These are phyloP conservation scores for Eupeodes corollae DNA, from an alignment of 1,140 invertebrate species.

Conservation along the genomic window DNA sequence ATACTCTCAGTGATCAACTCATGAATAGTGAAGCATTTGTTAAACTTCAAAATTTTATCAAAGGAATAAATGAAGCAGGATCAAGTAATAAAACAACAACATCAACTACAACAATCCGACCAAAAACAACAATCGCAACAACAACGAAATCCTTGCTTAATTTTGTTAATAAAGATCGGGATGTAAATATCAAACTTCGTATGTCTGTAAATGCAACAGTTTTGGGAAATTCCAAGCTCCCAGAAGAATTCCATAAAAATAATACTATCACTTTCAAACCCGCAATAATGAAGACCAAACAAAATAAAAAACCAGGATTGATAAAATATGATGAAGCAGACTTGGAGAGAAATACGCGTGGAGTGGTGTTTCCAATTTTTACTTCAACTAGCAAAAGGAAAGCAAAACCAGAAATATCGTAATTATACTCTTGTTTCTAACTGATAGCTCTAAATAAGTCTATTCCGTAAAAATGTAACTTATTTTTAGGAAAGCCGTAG, in stretches of 20 bases:
- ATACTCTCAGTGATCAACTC: conserved; percentile 3
- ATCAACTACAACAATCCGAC: conserved; percentile 4
- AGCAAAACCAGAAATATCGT: no score
- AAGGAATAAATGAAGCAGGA: neutral
- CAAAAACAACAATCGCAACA: conserved; percentile 3
- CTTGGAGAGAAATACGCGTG: neutral
- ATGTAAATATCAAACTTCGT: conserved; percentile 18
- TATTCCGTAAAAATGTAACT: no score
- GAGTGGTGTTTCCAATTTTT: neutral
- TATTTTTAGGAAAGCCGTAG: no score
- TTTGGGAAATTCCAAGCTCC: conserved; percentile 15
- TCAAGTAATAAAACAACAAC: neutral
- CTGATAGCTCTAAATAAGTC: no score
- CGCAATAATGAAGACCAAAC: neutral
- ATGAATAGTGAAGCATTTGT: conserved; percentile 5
- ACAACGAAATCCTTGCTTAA: neutral
- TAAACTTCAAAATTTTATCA: conserved; percentile 1
- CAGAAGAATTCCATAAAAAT: conserved; percentile 23
- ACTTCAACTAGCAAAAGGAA: no score
- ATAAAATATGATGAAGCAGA: no score
- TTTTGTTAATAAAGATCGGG: neutral
- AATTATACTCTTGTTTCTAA: no score
- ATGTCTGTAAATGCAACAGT: conserved; percentile 23
- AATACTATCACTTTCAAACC: conserved; percentile 20
- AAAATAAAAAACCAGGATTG: no score